These are phyloP conservation scores for Chouioia cunea DNA, from an alignment of 2,888 invertebrate genomes.

Conservation along the genomic window DNA sequence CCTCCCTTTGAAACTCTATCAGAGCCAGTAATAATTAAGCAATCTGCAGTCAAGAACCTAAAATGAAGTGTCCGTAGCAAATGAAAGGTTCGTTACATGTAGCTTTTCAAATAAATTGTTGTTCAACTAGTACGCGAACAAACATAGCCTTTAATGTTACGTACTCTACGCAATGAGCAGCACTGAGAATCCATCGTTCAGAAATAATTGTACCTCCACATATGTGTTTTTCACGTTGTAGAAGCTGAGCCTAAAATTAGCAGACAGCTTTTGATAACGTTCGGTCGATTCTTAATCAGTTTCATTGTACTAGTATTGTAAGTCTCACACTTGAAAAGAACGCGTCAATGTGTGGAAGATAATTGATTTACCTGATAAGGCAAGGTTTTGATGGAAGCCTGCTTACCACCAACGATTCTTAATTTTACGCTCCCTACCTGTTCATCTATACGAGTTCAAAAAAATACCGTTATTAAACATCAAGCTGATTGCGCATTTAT, in stretches of 20 bases:
- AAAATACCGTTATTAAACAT: too few species aligned
- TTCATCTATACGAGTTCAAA: not conserved
- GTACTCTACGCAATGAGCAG: constrained; percentile 40
- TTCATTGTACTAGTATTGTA: too few species aligned
- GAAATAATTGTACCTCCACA: constrained; percentile 38
- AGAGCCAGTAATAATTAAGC: constrained; percentile 14
- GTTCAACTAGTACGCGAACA: too few species aligned
- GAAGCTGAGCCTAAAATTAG: constrained; percentile 10
- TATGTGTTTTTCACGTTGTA: not conserved
- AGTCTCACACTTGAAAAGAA: too few species aligned
- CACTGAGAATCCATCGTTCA: constrained; percentile 36
- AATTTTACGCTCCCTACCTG: not conserved
- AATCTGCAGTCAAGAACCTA: not conserved
- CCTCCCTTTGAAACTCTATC: not conserved
- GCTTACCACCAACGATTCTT: constrained; percentile 20
- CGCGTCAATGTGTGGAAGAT: too few species aligned
- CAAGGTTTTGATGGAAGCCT: not conserved
- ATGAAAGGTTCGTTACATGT: too few species aligned
- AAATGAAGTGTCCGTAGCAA: too few species aligned
- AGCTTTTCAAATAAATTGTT: not conserved
- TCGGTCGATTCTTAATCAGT: too few species aligned
- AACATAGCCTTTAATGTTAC: constrained; percentile 12
- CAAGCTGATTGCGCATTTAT: too few species aligned
- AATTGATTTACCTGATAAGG: constrained; percentile 19
- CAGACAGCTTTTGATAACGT: too few species aligned